Evolutionary conservation across 2,113 vertebrate genomes (phyloP), one percentile per base, ranked within the genome.

Genomic region (Azemiops feae): DNA sequence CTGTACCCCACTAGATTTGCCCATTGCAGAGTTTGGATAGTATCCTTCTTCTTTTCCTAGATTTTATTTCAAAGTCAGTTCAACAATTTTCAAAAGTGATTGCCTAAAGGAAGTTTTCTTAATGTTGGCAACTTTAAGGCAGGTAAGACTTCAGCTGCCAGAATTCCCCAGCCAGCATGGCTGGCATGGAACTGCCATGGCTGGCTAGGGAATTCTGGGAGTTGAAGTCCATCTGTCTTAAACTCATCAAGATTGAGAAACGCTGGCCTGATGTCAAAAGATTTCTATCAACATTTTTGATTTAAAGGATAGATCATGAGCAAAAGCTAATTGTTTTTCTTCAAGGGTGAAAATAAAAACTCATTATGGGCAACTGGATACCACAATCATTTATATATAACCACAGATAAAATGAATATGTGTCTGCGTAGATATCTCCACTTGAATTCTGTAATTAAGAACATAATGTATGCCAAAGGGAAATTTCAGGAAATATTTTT

Each of bases 51-150:
- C 69, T 89, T 58, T 50, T 23, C 74, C 88, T 34, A 2, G 98
- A 98, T 98, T 98, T 98, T 97, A 98, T 98, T 98, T 98, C 98
- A 98, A 98, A 98, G 98, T 98, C 97, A 98, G 97, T 98, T 97
- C 98, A 98, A 98, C 98, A 97, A 97, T 98, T 98, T 98, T 97
- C 97, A 97, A 97, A 98, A 98, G 97, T 98, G 98, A 98, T 98
- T 98, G 98, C 98, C 98, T 97, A 97, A 97, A 98, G 97, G 27
- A 64, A 69, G 64, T 69, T 69, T 69, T 69, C 14, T 69, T 69
- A 34, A 69, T n/a, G 12, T 69, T 16, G 30, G 64, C 12, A 69
- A 34, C 64, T 69, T 69, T 69, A n/a, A 69, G 64, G 11, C 5
- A 69, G 64, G 30, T 69, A 69, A 34, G 64, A 69, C 30, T 34